A percentile compares a stretch with the other conserved stretches of the same genome.
These are phyloP conservation scores for Platanista minor DNA, from an alignment of 2,113 vertebrate species.

Conservation along the genomic window DNA sequence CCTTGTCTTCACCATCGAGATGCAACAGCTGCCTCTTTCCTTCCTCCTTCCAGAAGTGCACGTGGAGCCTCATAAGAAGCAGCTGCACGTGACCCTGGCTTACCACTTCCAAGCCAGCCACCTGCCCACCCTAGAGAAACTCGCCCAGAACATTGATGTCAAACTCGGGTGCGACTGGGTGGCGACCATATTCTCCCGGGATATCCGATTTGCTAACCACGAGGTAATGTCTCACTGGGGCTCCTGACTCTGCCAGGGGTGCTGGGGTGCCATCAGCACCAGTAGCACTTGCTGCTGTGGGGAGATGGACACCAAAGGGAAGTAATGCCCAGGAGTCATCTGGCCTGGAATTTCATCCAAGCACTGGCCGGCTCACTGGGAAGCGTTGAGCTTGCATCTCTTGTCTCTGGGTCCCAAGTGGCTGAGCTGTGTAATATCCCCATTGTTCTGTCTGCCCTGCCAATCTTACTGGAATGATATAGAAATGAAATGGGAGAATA, in stretches of 20 bases:
- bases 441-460: neutral
- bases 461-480: neutral
- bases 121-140: conserved; percentile 90
- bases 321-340: neutral
- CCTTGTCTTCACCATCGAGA: fast-evolving
- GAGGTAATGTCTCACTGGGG: conserved; percentile 83
- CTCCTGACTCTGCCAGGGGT: no score
- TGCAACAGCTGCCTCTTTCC: neutral
- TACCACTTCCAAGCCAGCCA: conserved; percentile 97
- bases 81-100: conserved; percentile 95
- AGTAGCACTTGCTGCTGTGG: neutral
- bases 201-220: conserved; percentile 96
- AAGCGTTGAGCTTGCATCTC: neutral
- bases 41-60: conserved; percentile 86
- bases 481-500: neutral
- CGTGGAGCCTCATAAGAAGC: conserved; percentile 97
- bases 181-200: conserved; percentile 94
- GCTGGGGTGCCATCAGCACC: fast-evolving
- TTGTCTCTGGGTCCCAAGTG: no score
- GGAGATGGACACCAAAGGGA: neutral
- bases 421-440: neutral
- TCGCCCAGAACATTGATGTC: conserved; percentile 91
- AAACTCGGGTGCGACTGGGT: conserved; percentile 96
- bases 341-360: neutral
- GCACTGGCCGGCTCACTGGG: neutral